Base-by-base conservation (phyloP, 1,140 invertebrate species). In the Lordiphosa mommai region DNA sequence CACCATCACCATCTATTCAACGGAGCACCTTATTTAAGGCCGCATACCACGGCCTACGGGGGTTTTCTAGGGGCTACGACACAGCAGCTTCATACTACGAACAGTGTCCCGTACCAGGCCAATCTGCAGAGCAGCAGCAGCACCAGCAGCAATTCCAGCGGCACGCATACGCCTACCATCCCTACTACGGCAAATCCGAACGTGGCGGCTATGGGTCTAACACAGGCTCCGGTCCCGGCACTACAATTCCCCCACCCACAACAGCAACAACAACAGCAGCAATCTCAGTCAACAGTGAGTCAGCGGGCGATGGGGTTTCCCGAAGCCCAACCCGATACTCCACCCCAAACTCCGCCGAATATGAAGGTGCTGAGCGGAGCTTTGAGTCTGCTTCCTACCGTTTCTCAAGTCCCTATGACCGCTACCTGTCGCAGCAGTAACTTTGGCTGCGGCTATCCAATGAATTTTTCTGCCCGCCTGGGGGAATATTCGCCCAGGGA, bases 311-410 rank as follows among this genome's bases (percentile, higher is more conserved):
- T 92, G 91, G 93, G 93, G 88, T 95, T 95, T 91, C 94, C 94
- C 82, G 95, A 95, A 88, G 94, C 95, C 88, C 95, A 95, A 90
- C 96, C 95, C 64, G 96, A 89, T 89, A 97, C 96, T 59, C 96
- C 96, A 66, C 96, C 96, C 17, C 96, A 97, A 90, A 97, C 96
- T 64, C 96, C 96, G 53, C 96, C 96, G 87, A 96, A 95, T 89
- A 95, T 96, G 93, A 97, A 96, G 89, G 92, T 95, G 86, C 93
- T 93, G 72, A 94, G 92, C 86, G 93, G 94, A 79, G 92, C 91
- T 86, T 92, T 89, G 89, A 91, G 90, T 69, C 87, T 93, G 72
- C 90, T 88, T 61, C 80, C 92, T 86, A 91, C 90, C 90, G 90
- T 89, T 86, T 80, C 88, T 44, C 85, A 82, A 89, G 89, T 65